Evolutionary conservation across 1,140 invertebrate species (phyloP).

Genomic region (Globodera ellingtonae): DNA sequence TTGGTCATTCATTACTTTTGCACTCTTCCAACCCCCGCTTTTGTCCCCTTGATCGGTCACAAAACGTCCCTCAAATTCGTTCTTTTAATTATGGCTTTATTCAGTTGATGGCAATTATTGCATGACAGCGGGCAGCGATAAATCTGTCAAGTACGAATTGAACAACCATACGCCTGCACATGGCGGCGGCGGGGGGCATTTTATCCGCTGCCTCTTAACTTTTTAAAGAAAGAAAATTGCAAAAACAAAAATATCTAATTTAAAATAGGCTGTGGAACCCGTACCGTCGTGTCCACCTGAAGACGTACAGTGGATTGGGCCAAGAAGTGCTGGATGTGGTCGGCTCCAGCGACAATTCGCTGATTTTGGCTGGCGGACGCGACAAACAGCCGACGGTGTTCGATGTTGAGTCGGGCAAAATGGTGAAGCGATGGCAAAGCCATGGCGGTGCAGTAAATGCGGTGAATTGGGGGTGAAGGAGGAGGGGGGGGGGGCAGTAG

Average conservation of each 20-base stretch:
- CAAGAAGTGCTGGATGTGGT: conserved; percentile 39
- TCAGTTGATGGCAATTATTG: conserved; percentile 53
- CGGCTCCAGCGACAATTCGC: conserved; percentile 48
- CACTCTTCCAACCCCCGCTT: not conserved
- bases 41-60: not conserved
- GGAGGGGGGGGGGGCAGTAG: no score
- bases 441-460: conserved; percentile 52
- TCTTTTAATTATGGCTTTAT: conserved; percentile 31
- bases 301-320: conserved; percentile 35
- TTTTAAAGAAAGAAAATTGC: no score
- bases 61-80: not conserved
- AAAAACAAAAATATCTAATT: no score
- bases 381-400: conserved; percentile 53
- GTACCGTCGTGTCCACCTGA: conserved; percentile 40
- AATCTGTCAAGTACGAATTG: conserved; percentile 34
- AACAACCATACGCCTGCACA: no score
- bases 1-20: not conserved
- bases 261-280: conserved; percentile 42
- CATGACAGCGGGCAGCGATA: conserved; percentile 47
- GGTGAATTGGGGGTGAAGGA: not conserved
- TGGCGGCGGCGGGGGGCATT: no score
- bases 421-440: conserved; percentile 50
- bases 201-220: no score
- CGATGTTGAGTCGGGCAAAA: conserved; percentile 55
- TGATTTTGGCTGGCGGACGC: conserved; percentile 47